A percentile compares a stretch with the other conserved stretches of the same genome.
phyloP scores from a whole-genome alignment of 2,888 invertebrate species.

The Steromphala cineraria region DNA sequence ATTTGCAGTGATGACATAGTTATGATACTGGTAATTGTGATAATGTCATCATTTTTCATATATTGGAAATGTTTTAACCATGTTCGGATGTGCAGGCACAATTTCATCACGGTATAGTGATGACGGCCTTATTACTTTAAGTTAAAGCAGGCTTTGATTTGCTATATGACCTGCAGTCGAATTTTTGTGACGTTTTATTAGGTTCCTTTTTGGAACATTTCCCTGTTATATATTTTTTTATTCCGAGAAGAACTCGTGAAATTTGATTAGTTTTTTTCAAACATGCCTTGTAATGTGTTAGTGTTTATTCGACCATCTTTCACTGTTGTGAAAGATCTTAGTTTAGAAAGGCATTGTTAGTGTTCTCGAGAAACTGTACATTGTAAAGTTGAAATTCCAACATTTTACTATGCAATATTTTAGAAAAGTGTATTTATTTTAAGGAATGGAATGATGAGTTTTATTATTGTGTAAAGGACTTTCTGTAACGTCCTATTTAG shows the following conservation, averaged over 20 bases:
- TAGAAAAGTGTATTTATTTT: slow-evolving; percentile 21
- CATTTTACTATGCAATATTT: slow-evolving; percentile 21
- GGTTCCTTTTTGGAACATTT: neutral
- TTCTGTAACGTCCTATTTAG: slow-evolving; percentile 6
- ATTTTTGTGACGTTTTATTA: slow-evolving; percentile 1
- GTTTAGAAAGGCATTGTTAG: slow-evolving; percentile 5
- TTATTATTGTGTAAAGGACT: slow-evolving; percentile 11
- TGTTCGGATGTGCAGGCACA: neutral
- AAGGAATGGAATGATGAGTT: slow-evolving; percentile 3
- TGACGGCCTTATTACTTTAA: no score
- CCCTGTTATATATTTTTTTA: neutral
- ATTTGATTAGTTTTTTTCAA: neutral
- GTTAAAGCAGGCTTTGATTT: no score
- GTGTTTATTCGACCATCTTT: slow-evolving; percentile 21
- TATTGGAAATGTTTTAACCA: slow-evolving; percentile 4
- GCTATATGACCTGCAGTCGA: neutral
- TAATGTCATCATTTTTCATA: neutral
- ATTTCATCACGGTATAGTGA: neutral
- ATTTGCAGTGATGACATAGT: neutral
- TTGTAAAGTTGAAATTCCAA: neutral
- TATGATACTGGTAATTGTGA: neutral
- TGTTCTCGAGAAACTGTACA: neutral
- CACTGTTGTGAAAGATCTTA: slow-evolving; percentile 14
- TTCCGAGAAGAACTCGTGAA: neutral
- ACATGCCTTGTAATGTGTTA: neutral